Conservation (phyloP, 2,113 vertebrate genomes). For the Genyomyrus donnyi region DNA sequence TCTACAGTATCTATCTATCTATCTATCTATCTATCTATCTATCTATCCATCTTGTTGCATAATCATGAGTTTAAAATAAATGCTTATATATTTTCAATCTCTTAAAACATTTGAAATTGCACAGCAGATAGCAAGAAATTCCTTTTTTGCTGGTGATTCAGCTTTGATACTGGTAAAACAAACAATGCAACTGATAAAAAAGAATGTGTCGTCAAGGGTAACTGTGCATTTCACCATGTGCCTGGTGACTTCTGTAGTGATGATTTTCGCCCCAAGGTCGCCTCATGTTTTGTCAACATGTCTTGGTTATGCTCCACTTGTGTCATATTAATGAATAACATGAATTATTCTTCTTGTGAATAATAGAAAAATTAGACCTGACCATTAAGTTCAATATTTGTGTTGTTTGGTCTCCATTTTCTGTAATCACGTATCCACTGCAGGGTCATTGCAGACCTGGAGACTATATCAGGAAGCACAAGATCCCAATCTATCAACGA, state of each 20-base stretch:
- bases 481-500: not conserved
- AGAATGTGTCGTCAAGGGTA: not conserved
- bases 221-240: not conserved
- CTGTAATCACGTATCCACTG: not conserved
- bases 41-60: not conserved
- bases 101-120: not conserved
- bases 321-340: not conserved
- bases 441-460: not conserved
- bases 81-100: not conserved
- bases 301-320: not conserved
- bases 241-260: not conserved
- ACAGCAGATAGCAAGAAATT: not conserved
- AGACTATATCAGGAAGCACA: not conserved
- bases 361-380: not conserved
- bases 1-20: not conserved
- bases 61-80: not conserved
- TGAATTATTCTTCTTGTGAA: not conserved
- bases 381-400: not conserved
- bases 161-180: not conserved
- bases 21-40: not conserved
- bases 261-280: not conserved
- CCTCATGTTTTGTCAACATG: not conserved
- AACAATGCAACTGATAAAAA: not conserved
- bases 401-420: not conserved
- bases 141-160: not conserved